Evolutionary conservation across 2,113 vertebrate genomes (phyloP).

Genomic region (Gnathonemus longibarbis): DNA sequence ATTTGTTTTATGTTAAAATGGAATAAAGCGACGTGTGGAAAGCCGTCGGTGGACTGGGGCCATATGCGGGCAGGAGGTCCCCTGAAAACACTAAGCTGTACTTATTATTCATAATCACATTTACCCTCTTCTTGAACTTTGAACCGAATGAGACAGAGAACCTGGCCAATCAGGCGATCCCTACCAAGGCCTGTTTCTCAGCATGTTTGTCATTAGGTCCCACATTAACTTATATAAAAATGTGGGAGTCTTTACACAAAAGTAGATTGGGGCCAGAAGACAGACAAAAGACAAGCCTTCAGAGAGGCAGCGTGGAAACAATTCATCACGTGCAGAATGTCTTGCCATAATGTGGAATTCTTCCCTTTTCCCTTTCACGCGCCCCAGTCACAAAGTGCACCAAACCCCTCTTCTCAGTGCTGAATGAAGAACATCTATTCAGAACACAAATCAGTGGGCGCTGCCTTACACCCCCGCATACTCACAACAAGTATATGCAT

Average conservation of each 20-base stretch:
- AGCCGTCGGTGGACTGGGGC: neutral
- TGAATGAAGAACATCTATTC: conserved; percentile 36
- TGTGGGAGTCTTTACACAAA: too few species aligned
- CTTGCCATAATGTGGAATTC: neutral
- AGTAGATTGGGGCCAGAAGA: neutral
- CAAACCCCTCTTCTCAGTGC: neutral
- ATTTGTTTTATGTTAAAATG: neutral
- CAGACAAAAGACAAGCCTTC: neutral
- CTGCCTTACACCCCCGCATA: conserved; percentile 60
- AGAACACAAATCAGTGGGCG: conserved; percentile 80
- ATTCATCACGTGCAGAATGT: neutral
- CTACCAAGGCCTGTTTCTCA: neutral
- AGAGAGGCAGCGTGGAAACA: neutral
- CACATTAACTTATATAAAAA: neutral
- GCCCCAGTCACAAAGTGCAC: neutral
- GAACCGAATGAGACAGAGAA: neutral
- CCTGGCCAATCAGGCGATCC: neutral
- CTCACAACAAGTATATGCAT: conserved; percentile 56
- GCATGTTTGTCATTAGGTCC: neutral
- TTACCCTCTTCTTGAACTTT: neutral
- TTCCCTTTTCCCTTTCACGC: neutral
- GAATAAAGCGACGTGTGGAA: neutral
- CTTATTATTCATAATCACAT: neutral
- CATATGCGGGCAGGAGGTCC: neutral
- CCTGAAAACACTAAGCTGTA: neutral